phyloP scores from a whole-genome alignment of 2,888 invertebrate genomes.

The Rhopalosiphum nymphaeae region DNA sequence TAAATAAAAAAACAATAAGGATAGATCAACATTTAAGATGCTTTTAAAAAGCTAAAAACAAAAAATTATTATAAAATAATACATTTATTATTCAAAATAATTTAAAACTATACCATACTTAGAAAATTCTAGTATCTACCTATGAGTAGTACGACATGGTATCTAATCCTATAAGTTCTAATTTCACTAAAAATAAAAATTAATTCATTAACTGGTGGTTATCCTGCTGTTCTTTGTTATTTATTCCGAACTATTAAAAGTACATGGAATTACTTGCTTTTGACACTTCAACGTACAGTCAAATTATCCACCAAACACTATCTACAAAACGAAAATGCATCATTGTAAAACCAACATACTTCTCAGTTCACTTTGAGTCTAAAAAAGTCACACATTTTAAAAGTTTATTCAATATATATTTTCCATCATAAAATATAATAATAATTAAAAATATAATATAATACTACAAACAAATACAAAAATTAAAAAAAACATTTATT shows the following conservation, averaged over 20 bases:
- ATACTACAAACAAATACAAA: neutral
- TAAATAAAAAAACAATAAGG: neutral
- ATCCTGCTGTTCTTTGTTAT: neutral
- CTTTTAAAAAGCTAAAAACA: neutral
- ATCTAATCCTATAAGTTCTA: too few species aligned
- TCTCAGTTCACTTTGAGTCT: neutral
- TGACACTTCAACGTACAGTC: too few species aligned
- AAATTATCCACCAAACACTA: neutral
- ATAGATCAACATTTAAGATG: neutral
- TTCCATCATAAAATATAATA: neutral
- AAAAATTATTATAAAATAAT: too few species aligned
- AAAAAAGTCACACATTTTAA: neutral
- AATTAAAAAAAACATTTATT: neutral
- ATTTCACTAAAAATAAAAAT: too few species aligned
- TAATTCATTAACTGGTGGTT: neutral
- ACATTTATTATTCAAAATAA: too few species aligned
- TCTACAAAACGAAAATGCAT: neutral
- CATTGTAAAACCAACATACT: neutral
- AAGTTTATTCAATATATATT: neutral
- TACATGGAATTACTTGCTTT: neutral
- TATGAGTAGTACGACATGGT: too few species aligned
- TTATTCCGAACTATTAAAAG: neutral
- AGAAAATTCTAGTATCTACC: too few species aligned
- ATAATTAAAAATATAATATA: too few species aligned
- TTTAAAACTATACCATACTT: too few species aligned